Base-by-base conservation (phyloP, 2,797 vertebrate species). In the Oceanodroma leucorhoa region DNA sequence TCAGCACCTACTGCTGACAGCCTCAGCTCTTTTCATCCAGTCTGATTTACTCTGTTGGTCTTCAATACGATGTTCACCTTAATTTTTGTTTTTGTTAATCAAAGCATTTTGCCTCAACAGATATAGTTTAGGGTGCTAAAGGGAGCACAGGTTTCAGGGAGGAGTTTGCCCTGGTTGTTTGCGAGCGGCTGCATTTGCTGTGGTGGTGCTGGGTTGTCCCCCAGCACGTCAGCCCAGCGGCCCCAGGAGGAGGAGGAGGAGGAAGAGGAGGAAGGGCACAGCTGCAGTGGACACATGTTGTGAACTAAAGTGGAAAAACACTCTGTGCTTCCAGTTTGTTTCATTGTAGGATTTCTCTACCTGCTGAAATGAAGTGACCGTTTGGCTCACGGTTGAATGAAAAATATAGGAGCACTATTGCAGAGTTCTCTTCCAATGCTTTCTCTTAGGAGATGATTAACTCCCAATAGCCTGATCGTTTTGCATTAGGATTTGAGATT, bases 161-260 rank as follows among this genome's bases (percentile, higher is more conserved):
- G 41, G 53, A 57, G 32, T 38, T 82, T 73, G 24, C 6, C 27
- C 15, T 18, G 29, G 12, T 45, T 64, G n/a, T 10, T 70, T 23
- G 32, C 0, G 1, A 48, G 69, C 0, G 0, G 17, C 29, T 70
- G 64, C 1, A 1, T 48, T 91, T 65, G 61, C 51, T 51, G 41
- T 34, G 32, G 14, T 61, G 32, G 11, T 14, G 18, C 45, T 66
- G 22, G 27, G 22, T 77, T 10, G 15, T 38, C 29, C 19, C n/a
- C 9, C 10, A 45, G 43, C 0, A 1, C 4, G 3, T 41, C 55
- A 57, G 23, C 22, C 0, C 1, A 53, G 55, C 1, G 3, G 43
- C 13, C 12, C 43, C 0, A 1, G 14, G 65, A 32, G 48, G 41
- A 87, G n/a, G 22, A 70, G 55, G 60, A 58, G 29, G 24, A 78